A percentile compares a stretch with the other conserved stretches of the same genome.
Conservation (phyloP, 2,113 vertebrate genomes). For the Cyanocitta stelleri region DNA sequence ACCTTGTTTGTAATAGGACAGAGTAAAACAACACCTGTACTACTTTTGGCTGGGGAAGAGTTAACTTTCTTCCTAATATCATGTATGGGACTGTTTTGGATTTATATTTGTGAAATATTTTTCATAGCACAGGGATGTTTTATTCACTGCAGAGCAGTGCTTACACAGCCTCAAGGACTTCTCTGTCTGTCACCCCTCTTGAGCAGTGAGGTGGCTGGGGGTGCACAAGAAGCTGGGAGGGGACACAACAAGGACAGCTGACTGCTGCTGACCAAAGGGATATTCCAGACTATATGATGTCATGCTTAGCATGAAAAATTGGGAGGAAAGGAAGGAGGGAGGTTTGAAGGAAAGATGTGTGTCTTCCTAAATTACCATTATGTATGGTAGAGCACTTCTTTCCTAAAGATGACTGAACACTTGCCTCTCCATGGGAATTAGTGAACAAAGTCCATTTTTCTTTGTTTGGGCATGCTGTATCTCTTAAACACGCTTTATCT, state of each 20-base stretch:
- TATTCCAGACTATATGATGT: background rate
- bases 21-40: background rate
- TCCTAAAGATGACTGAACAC: background rate
- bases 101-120: background rate
- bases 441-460: background rate
- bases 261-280: background rate
- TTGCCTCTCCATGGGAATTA: background rate
- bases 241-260: background rate
- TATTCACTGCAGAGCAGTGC: background rate
- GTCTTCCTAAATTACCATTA: background rate
- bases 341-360: background rate
- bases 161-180: background rate
- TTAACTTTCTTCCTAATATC: background rate
- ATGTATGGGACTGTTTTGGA: background rate
- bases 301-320: background rate
- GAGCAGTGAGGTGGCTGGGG: background rate
- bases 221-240: background rate
- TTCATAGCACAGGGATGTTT: background rate
- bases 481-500: background rate
- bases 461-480: background rate
- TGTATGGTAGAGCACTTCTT: background rate
- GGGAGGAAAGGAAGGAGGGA: background rate
- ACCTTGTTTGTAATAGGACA: fast-evolving
- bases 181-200: background rate
- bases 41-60: background rate